Evolutionary conservation across 2,113 vertebrate species (phyloP).

Genomic region (Psettodes erumei): DNA sequence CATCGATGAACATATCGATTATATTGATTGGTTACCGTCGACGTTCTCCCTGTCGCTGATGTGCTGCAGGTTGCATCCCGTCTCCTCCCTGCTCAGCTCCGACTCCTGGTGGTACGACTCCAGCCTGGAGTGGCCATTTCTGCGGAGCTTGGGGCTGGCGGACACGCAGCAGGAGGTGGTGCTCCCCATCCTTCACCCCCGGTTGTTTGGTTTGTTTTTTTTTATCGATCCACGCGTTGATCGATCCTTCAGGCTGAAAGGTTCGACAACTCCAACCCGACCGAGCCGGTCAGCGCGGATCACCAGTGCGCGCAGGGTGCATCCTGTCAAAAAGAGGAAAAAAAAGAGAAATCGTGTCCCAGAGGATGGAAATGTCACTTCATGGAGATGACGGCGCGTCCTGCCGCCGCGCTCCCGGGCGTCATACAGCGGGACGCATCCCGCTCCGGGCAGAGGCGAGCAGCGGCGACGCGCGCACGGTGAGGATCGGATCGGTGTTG

Average conservation of each 20-base stretch:
- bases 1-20: not conserved
- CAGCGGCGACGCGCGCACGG: not conserved
- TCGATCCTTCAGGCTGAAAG: not conserved
- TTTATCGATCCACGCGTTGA: not conserved
- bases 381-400: not conserved
- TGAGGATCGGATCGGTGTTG: not conserved
- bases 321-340: no score
- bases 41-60: constrained; percentile 79
- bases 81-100: constrained; percentile 73
- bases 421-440: constrained; percentile 12
- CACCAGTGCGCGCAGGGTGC: constrained; percentile 30
- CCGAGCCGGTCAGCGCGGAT: constrained; percentile 29
- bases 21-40: constrained; percentile 57
- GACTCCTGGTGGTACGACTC: constrained; percentile 72
- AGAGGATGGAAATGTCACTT: constrained; percentile 13
- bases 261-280: no score
- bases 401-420: not conserved
- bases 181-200: constrained; percentile 66
- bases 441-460: not conserved
- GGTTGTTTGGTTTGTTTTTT: no score
- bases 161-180: constrained; percentile 76
- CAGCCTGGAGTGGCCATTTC: constrained; percentile 72
- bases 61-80: constrained; percentile 73
- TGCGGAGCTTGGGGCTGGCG: constrained; percentile 68
- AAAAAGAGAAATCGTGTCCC: no score